A percentile compares a stretch with the other conserved stretches of the same genome.
Evolutionary conservation across 2,888 invertebrate species (phyloP).

Genomic region (Linnaemya tessellans): DNA sequence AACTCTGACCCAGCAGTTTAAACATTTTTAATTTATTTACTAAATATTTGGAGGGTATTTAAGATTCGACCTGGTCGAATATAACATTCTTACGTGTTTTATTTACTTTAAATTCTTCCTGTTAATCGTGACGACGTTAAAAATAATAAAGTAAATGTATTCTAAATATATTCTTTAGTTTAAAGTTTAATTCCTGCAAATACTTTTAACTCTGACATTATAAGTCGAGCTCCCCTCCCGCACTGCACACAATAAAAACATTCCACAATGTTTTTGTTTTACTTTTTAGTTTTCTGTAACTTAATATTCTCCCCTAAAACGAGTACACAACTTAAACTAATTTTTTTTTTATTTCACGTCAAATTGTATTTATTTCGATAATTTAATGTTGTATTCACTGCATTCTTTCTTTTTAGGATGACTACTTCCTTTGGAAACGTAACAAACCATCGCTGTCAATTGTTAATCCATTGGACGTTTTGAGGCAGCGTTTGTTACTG

Average conservation of each 20-base stretch:
- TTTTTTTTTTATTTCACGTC: neutral
- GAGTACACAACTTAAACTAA: neutral
- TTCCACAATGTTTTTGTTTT: neutral
- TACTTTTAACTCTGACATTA: neutral
- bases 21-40: no score
- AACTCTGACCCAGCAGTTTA: no score
- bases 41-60: no score
- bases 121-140: no score
- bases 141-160: no score
- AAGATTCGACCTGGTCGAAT: no score
- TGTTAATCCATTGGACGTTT: slow-evolving; percentile 93
- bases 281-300: neutral
- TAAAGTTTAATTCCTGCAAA: neutral
- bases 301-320: neutral
- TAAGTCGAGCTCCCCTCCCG: neutral
- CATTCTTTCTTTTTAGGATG: slow-evolving; percentile 77
- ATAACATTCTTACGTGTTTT: no score
- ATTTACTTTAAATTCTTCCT: no score
- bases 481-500: slow-evolving; percentile 90
- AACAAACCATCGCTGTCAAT: slow-evolving; percentile 91
- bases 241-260: neutral
- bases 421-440: slow-evolving; percentile 85
- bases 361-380: slow-evolving; percentile 14
- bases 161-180: no score
- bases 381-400: slow-evolving; percentile 19